phyloP scores from a whole-genome alignment of 2,113 vertebrate species.

The Chauna torquata region DNA sequence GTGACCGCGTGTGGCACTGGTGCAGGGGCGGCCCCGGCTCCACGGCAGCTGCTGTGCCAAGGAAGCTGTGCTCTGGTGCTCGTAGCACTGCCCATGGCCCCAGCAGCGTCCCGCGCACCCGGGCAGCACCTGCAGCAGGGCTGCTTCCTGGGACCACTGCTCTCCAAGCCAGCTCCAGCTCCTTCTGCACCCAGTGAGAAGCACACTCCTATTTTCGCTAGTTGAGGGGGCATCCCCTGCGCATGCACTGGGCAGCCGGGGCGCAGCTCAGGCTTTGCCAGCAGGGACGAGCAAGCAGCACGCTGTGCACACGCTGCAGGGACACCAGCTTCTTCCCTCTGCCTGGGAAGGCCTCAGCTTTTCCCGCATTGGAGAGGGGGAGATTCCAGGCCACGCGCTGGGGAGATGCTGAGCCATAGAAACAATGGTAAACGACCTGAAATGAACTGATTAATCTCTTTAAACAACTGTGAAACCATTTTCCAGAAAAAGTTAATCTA shows the following conservation, averaged over 20 bases:
- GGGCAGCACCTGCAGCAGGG: too few species aligned
- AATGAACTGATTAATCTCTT: constrained; percentile 76
- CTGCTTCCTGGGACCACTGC: background rate
- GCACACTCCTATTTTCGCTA: rapidly evolving
- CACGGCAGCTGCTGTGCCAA: rapidly evolving
- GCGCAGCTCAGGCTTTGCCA: background rate
- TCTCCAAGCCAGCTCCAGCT: background rate
- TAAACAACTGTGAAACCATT: constrained; percentile 71
- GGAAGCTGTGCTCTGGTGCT: background rate
- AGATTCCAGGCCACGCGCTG: background rate
- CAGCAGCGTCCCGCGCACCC: too few species aligned
- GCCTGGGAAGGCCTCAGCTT: background rate
- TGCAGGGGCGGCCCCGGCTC: background rate
- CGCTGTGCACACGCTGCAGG: too few species aligned
- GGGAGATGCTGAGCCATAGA: background rate
- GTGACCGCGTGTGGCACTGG: rapidly evolving
- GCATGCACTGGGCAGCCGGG: rapidly evolving
- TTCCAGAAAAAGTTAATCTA: constrained; percentile 75
- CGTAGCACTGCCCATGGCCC: too few species aligned
- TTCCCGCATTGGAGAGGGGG: rapidly evolving
- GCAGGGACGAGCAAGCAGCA: background rate
- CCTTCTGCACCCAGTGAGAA: background rate
- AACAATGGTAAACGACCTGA: constrained; percentile 41
- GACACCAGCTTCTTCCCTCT: background rate
- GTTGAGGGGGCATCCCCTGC: background rate